Evolutionary conservation across 1,140 invertebrate genomes (phyloP), one percentile per base, ranked within the genome.

Genomic region (Drosophila micromelanica): DNA sequence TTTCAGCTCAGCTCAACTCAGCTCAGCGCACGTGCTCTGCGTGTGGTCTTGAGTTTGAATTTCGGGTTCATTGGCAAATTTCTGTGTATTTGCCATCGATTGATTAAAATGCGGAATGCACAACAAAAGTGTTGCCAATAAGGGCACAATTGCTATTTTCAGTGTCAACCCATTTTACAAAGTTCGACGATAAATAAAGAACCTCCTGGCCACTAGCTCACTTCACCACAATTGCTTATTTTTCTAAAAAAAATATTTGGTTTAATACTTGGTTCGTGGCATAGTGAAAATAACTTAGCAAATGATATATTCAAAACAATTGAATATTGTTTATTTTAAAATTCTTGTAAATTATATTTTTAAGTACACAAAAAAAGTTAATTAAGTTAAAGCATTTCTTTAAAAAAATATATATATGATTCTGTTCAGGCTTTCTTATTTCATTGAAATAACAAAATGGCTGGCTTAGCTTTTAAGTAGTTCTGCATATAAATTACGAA

Each of bases 41-140:
- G 17, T 20, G 13, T 42, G 40, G 15, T 37, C 32, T 55, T 55
- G 52, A 15, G 17, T 32, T 32, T 54, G 17, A 40, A 40, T 55
- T 30, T 65, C 42, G 57, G 51, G 20, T 54, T 60, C 70, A 61
- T 60, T 68, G 70, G 54, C 40, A 72, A 65, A 45, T 72, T 65
- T 56, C 35, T 38, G 15, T 71, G 27, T 32, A 56, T 56, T 65
- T 52, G 69, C 40, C 13, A 73, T 55, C 70, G 70, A 73, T 73
- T 73, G 64, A 68, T 73, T 73, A 68, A 73, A 67, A 45, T 67
- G 54, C 61, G n/a, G 57, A 63, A 45, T 48, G 45, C 38, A 45
- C 61, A 64, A 23, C 43, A 57, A 55, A 49, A 40, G 30, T 54
- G 40, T 12, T 38, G 38, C 30, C 37, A 30, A 49, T 32, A 51